Base-by-base conservation (phyloP, 2,888 invertebrate species). In the Lithophane semibrunnea region DNA sequence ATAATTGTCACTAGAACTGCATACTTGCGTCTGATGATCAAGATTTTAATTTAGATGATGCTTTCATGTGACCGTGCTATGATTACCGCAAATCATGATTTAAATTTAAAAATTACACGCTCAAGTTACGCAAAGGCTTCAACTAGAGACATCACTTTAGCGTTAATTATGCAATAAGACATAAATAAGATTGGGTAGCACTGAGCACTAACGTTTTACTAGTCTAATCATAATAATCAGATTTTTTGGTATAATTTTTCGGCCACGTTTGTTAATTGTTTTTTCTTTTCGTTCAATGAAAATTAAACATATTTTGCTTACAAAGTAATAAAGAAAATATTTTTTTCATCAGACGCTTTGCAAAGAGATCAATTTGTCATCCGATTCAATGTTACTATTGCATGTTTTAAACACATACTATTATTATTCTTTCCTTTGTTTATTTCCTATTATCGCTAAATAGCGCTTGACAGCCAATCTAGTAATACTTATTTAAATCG, bases 21-120 rank as follows among this genome's bases (percentile, higher is more conserved):
- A 85, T 88, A 89, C 88, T 88, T 88, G 92, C 92, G 91, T 92
- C 91, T 90, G 91, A 91, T 93, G 92, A 92, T 91, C 91, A 90
- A 90, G 89, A 90, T 90, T 90, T 89, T 88, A 75, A 75, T 74
- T 85, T 83, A 84, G 82, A 85, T 82, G 73, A 58, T 68, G 88
- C 87, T 87, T 88, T 69, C 67, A 78, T 80, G 58, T 81, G 81
- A 75, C 69, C 82, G 63, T 79, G 85, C 75, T 85, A 76, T 65
- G 71, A 78, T 87, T 81, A 75, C 82, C 73, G 82, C 79, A 85
- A 87, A 86, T 79, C 82, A 83, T 79, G 81, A 84, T 81, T 87
- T 42, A n/a, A 56, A 76, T 65, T 70, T 80, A 66, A 75, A 71
- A 52, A 79, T 68, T 63, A 82, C 75, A 75, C 61, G 63, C 73